These are phyloP conservation scores for Rhodinocichla rosea DNA, from an alignment of 2,113 vertebrate genomes.

Conservation along the genomic window DNA sequence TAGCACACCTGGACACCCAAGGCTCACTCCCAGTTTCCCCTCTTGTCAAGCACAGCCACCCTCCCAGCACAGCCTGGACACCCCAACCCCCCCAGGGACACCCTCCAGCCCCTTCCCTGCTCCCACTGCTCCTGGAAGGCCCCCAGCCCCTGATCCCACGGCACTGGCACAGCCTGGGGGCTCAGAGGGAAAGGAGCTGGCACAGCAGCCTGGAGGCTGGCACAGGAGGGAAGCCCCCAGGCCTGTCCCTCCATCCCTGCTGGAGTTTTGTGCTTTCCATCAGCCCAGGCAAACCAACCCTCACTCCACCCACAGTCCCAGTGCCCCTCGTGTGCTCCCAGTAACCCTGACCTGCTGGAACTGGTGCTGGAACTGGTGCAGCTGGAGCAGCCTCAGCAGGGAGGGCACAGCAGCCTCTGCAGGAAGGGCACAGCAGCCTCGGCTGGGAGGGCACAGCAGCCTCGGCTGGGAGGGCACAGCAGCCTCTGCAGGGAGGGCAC, in stretches of 20 bases:
- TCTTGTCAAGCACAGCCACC: background rate
- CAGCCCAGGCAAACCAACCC: background rate
- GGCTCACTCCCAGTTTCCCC: accelerated
- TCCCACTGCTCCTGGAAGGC: background rate
- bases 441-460: background rate
- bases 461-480: too few relatives aligned
- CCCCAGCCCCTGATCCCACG: accelerated
- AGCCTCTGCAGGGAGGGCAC: too few relatives aligned
- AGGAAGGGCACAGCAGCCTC: too few relatives aligned
- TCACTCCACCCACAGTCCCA: accelerated
- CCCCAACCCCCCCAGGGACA: background rate
- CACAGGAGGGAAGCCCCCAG: background rate
- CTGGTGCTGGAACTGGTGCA: background rate
- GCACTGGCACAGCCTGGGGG: background rate
- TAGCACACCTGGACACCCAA: accelerated
- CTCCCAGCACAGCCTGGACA: background rate
- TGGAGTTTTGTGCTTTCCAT: background rate
- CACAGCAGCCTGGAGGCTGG: background rate
- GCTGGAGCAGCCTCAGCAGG: background rate
- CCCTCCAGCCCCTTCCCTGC: background rate
- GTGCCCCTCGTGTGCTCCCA: accelerated
- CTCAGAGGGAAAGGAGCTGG: background rate
- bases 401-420: too few relatives aligned
- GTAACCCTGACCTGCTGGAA: background rate
- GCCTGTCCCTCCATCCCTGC: background rate